Evolutionary conservation across 1,140 invertebrate species (phyloP).

Genomic region (Gryllus bimaculatus): DNA sequence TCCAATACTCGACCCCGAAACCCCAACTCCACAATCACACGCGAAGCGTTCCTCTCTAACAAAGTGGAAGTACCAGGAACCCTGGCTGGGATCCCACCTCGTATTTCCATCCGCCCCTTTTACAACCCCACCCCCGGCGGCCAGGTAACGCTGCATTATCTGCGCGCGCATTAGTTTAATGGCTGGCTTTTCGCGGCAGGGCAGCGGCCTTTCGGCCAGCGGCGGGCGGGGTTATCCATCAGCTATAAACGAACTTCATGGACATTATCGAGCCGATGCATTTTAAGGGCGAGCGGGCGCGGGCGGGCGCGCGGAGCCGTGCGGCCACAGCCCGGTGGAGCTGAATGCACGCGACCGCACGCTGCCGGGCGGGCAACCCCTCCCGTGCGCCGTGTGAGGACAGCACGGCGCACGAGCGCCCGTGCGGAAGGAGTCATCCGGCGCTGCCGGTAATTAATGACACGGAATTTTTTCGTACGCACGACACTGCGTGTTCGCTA

Average conservation of each 20-base stretch:
- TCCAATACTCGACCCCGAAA: neutral
- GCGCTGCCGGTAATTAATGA: too few relatives aligned
- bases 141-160: neutral
- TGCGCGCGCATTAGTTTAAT: neutral
- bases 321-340: too few relatives aligned
- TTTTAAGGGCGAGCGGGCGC: neutral
- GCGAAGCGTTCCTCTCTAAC: neutral
- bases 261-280: neutral
- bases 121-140: neutral
- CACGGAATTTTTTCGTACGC: too few relatives aligned
- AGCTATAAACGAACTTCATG: constrained; percentile 1
- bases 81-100: too few relatives aligned
- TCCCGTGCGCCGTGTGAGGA: too few relatives aligned
- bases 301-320: too few relatives aligned
- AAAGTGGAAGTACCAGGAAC: neutral
- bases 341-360: too few relatives aligned
- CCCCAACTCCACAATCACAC: neutral
- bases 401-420: too few relatives aligned
- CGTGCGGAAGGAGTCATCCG: too few relatives aligned
- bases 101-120: neutral
- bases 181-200: neutral
- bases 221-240: neutral
- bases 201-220: neutral
- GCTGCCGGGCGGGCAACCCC: too few relatives aligned
- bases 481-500: too few relatives aligned